phyloP scores from a whole-genome alignment of 2,113 vertebrate genomes.

The Fukomys damarensis region DNA sequence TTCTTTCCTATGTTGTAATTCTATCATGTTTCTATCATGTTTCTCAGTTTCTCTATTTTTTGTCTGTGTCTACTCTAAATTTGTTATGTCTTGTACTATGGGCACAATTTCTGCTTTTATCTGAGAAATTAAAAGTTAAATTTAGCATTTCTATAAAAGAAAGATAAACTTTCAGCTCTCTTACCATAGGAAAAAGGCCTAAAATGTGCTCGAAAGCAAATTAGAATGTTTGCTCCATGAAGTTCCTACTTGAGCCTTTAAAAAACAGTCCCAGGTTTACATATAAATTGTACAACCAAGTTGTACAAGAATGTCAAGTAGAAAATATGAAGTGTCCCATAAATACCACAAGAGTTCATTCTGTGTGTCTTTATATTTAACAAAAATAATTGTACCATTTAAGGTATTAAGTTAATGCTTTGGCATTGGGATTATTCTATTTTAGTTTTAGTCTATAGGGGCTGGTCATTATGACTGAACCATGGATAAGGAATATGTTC shows the following conservation, averaged over 20 bases:
- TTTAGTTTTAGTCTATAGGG: background rate
- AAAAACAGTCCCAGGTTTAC: background rate
- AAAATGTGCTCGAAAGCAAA: background rate
- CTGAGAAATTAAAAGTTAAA: too few relatives aligned
- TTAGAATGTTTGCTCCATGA: background rate
- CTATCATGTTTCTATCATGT: too few relatives aligned
- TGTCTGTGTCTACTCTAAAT: too few relatives aligned
- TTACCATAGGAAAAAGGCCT: background rate
- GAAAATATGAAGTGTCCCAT: background rate
- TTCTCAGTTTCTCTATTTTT: too few relatives aligned
- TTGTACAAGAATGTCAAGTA: background rate
- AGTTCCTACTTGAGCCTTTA: background rate
- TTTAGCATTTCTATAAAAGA: conserved; percentile 38
- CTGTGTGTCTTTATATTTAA: background rate
- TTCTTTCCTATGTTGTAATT: too few relatives aligned
- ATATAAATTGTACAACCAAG: background rate
- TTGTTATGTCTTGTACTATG: too few relatives aligned
- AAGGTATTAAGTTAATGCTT: background rate
- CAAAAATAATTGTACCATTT: background rate
- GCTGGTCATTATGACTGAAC: background rate
- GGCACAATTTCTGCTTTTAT: too few relatives aligned
- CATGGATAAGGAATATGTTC: background rate
- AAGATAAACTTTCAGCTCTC: background rate
- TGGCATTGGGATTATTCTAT: background rate
- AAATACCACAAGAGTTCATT: background rate